phyloP scores from a whole-genome alignment of 2,888 invertebrate genomes.

The Drosophila bunnanda region DNA sequence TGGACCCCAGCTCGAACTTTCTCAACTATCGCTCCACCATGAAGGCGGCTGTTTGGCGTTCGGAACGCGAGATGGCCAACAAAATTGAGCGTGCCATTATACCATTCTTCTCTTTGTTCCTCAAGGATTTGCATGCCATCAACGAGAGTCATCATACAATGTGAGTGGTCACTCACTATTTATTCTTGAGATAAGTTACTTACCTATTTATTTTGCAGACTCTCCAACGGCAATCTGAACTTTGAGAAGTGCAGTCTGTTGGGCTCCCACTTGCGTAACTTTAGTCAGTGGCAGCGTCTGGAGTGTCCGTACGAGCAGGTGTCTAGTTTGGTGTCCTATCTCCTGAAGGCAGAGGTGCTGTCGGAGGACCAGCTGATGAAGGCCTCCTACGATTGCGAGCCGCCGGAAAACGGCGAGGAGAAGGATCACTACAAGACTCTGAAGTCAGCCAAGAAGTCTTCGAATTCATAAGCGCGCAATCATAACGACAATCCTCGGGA shows the following conservation, averaged over 20 bases:
- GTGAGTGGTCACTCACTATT: conserved; percentile 39
- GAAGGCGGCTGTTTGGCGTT: conserved; percentile 92
- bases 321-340: conserved; percentile 90
- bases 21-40: conserved; percentile 92
- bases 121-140: conserved; percentile 93
- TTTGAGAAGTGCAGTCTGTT: conserved; percentile 96
- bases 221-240: conserved; percentile 94
- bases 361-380: conserved; percentile 93
- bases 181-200: neutral
- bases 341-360: conserved; percentile 91
- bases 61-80: conserved; percentile 88
- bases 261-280: conserved; percentile 94
- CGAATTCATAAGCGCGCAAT: conserved; percentile 29
- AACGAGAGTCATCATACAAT: conserved; percentile 92
- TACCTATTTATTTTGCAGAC: conserved; percentile 83
- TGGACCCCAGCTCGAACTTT: conserved; percentile 94
- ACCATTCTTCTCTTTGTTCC: conserved; percentile 93
- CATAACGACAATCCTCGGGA: conserved; percentile 39
- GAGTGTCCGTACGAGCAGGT: conserved; percentile 93
- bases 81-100: conserved; percentile 92
- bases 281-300: conserved; percentile 92
- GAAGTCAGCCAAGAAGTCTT: conserved; percentile 85
- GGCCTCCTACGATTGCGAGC: conserved; percentile 96
- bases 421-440: conserved; percentile 94
- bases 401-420: conserved; percentile 94